Percentiles rank a stretch among this genome's conserved stretches.
Conservation (phyloP, 1,140 invertebrate genomes). For the Mylabris phalerata region DNA sequence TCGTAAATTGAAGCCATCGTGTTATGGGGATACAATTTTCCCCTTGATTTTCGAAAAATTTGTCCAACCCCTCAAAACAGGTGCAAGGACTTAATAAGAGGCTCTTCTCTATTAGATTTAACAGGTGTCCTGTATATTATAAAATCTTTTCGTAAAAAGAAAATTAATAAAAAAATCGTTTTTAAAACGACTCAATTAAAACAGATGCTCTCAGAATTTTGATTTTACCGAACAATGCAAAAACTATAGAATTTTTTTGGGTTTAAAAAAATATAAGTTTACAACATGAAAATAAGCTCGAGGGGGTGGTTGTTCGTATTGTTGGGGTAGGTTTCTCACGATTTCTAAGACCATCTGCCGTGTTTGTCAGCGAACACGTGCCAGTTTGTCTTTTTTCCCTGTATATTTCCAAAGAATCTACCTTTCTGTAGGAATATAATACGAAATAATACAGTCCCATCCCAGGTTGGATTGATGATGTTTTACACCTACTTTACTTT, state of each 20-base stretch:
- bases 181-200: too few species aligned
- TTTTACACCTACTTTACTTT: conserved; percentile 22
- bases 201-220: too few species aligned
- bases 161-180: too few species aligned
- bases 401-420: conserved; percentile 14
- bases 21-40: too few species aligned
- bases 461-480: conserved; percentile 21
- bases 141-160: conserved; percentile 3
- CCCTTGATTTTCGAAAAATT: too few species aligned
- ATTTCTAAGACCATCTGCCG: conserved; percentile 7
- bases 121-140: conserved; percentile 11
- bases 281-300: not conserved
- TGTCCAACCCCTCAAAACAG: conserved; percentile 1
- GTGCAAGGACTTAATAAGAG: conserved; percentile 4
- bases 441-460: conserved; percentile 7
- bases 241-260: too few species aligned
- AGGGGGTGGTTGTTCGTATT: not conserved
- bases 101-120: conserved; percentile 11
- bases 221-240: too few species aligned
- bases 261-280: too few species aligned
- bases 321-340: conserved; percentile 7
- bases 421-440: conserved; percentile 16
- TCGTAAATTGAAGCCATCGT: too few species aligned
- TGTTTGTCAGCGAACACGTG: conserved; percentile 13
- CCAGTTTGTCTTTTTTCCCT: conserved; percentile 4